These are phyloP conservation scores for Carposina sasakii DNA, from an alignment of 1,140 invertebrate species.

Conservation along the genomic window DNA sequence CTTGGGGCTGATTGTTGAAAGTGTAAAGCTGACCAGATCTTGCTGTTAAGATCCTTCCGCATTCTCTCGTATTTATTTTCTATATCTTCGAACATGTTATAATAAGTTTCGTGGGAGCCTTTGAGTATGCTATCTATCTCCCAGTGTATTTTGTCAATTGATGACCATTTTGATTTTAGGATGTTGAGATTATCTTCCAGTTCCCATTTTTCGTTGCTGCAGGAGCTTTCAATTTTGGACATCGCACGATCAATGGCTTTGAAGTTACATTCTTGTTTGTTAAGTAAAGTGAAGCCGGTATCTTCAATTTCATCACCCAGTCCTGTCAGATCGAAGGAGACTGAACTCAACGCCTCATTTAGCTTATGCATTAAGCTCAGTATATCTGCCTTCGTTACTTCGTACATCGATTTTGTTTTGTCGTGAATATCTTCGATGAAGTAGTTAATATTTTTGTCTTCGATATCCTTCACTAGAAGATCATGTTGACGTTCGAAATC, in stretches of 20 bases:
- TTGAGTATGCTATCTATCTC: constrained; percentile 1
- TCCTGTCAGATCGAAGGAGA: not conserved
- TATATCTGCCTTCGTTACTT: constrained; percentile 2
- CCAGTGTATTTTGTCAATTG: constrained; percentile 5
- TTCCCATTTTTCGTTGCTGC: constrained; percentile 5
- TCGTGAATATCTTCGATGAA: constrained; percentile 1
- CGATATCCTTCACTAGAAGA: not conserved
- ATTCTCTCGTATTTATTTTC: not conserved
- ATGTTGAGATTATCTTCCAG: constrained; percentile 3
- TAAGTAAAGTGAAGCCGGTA: not conserved
- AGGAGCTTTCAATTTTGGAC: constrained; percentile 3
- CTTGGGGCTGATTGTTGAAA: constrained; percentile 16
- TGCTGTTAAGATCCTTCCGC: not conserved
- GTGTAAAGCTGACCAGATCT: constrained; percentile 15
- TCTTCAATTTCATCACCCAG: not conserved
- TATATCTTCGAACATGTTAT: not conserved
- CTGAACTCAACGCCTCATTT: not conserved
- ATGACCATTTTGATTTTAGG: constrained; percentile 1
- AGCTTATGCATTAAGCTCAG: not conserved
- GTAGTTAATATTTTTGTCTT: constrained; percentile 8
- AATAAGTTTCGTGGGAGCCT: not conserved
- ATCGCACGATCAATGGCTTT: constrained; percentile 1
- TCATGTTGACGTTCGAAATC: constrained; percentile 1
- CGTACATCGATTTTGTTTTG: constrained; percentile 7
- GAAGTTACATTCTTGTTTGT: constrained; percentile 10